Evolutionary conservation across 2,797 vertebrate genomes (phyloP).

Genomic region (Mus minutoides): DNA sequence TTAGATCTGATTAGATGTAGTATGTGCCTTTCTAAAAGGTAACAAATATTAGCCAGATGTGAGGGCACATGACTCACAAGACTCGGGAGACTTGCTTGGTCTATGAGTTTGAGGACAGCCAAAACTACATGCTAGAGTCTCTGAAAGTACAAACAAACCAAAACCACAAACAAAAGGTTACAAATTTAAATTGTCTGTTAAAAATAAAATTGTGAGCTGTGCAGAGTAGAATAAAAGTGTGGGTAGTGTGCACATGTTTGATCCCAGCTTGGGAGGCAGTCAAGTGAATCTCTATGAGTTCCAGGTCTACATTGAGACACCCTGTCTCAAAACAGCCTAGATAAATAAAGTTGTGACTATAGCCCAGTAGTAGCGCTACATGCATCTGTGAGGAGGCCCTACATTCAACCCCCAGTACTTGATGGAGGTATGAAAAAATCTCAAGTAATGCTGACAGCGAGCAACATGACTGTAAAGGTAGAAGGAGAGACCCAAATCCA

Average conservation of each 20-base stretch:
- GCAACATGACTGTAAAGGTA: background rate
- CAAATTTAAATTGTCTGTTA: slow-evolving; percentile 85
- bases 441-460: background rate
- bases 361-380: background rate
- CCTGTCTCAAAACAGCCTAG: background rate
- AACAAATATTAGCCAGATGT: slow-evolving; percentile 78
- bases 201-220: slow-evolving; percentile 72
- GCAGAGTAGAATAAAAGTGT: slow-evolving; percentile 44
- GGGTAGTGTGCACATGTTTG: background rate
- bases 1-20: slow-evolving; percentile 16
- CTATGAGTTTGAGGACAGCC: background rate
- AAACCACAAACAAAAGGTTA: background rate
- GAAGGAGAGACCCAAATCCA: background rate
- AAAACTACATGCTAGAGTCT: background rate
- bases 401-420: background rate
- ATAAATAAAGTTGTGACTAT: slow-evolving; percentile 66
- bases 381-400: background rate
- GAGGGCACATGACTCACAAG: background rate
- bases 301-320: background rate
- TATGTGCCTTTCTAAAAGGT: slow-evolving; percentile 80
- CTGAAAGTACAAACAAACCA: background rate
- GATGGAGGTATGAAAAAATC: background rate
- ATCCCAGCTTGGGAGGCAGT: background rate
- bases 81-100: background rate
- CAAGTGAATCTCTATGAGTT: background rate